These are phyloP conservation scores for Plagodis pulveraria DNA, from an alignment of 2,888 invertebrate genomes.

Conservation along the genomic window DNA sequence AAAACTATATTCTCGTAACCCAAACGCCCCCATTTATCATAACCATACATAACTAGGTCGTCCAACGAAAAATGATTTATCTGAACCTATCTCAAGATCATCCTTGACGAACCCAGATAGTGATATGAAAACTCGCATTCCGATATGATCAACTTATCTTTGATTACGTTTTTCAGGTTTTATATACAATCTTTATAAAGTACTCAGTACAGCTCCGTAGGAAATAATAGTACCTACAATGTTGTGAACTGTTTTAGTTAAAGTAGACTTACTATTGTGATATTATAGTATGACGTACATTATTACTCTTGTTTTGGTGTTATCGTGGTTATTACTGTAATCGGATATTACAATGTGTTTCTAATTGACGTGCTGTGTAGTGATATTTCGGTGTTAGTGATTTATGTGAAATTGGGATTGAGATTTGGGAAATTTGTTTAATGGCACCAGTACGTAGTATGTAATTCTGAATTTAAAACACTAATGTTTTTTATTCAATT, in stretches of 20 bases:
- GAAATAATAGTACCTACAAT: too few species aligned
- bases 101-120: conserved; percentile 39
- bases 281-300: too few species aligned
- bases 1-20: not conserved
- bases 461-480: too few species aligned
- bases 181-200: not conserved
- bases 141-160: conserved; percentile 20
- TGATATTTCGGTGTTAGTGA: conserved; percentile 3
- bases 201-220: too few species aligned
- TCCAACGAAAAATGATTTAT: conserved; percentile 34
- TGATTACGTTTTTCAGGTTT: not conserved
- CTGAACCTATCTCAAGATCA: conserved; percentile 45
- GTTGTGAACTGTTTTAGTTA: too few species aligned
- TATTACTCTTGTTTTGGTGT: conserved; percentile 1
- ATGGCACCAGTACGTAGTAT: too few species aligned
- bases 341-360: not conserved
- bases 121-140: conserved; percentile 24
- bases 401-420: not conserved
- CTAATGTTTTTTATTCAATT: too few species aligned
- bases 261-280: too few species aligned
- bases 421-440: too few species aligned
- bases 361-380: conserved; percentile 1
- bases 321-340: conserved; percentile 9
- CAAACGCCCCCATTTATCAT: too few species aligned
- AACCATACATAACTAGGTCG: conserved; percentile 33